Evolutionary conservation across 2,797 vertebrate species (phyloP).

Genomic region (Melanotaenia nigrans): DNA sequence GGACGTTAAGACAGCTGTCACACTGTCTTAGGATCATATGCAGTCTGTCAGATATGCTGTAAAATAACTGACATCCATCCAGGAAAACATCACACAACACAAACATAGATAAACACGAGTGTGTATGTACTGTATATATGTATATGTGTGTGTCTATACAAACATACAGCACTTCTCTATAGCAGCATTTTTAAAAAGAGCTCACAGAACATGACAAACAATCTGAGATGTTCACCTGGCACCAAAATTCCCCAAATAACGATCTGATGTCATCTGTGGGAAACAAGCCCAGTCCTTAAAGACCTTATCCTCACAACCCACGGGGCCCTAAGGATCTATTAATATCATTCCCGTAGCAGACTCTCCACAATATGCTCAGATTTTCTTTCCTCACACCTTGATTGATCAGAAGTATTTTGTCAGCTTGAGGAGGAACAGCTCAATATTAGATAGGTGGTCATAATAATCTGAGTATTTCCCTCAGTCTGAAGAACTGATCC

Average conservation of each 20-base stretch:
- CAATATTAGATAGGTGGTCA: too few relatives aligned
- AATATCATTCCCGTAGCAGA: too few relatives aligned
- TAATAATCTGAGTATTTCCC: background rate
- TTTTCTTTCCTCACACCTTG: too few relatives aligned
- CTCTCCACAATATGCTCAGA: too few relatives aligned
- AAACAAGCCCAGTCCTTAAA: too few relatives aligned
- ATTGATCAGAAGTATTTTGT: too few relatives aligned
- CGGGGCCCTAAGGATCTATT: too few relatives aligned
- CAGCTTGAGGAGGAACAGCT: too few relatives aligned
- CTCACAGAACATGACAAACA: background rate
- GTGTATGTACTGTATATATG: too few relatives aligned
- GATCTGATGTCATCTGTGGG: too few relatives aligned
- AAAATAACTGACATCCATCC: conserved; percentile 67
- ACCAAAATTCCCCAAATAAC: background rate
- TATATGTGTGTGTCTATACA: too few relatives aligned
- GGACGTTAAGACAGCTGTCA: conserved; percentile 77
- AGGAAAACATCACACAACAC: conserved; percentile 32
- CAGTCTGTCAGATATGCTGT: conserved; percentile 75
- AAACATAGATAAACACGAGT: background rate
- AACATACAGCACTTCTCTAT: too few relatives aligned
- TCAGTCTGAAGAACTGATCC: background rate
- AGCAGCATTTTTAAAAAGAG: background rate
- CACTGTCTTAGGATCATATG: conserved; percentile 84
- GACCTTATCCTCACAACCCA: background rate
- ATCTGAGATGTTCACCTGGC: background rate